Percentiles rank a stretch among this genome's conserved stretches.
These are phyloP conservation scores for Eubasilissa splendida DNA, from an alignment of 2,888 invertebrate species.

Conservation along the genomic window DNA sequence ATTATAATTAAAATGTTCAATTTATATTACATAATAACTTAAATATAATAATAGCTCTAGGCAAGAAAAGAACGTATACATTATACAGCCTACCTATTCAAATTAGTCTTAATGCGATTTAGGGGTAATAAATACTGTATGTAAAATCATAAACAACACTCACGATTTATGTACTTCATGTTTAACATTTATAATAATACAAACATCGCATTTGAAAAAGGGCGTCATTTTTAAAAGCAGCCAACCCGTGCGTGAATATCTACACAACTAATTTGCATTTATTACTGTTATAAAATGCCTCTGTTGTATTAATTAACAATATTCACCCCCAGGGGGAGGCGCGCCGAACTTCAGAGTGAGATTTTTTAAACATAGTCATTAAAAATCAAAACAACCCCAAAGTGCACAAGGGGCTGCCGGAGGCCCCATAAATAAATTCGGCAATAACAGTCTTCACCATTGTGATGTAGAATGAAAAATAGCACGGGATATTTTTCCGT, in stretches of 20 bases:
- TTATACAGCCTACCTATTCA: no score
- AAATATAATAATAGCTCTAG: no score
- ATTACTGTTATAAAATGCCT: conserved; percentile 19
- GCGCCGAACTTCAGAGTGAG: background rate
- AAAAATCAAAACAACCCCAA: conserved; percentile 27
- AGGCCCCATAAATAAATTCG: background rate
- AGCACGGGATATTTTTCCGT: background rate
- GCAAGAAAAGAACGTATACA: no score
- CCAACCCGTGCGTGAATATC: conserved; percentile 35
- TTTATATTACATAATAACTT: no score
- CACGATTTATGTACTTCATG: background rate
- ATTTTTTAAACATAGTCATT: conserved; percentile 31
- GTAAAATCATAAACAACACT: background rate
- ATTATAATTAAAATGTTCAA: no score
- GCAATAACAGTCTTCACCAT: conserved; percentile 24
- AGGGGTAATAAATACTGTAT: no score
- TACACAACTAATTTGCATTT: conserved; percentile 40
- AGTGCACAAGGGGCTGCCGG: background rate
- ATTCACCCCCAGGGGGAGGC: background rate
- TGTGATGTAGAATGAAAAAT: conserved; percentile 30
- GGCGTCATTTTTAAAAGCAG: conserved; percentile 8
- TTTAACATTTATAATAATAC: conserved; percentile 22
- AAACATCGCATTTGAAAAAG: background rate
- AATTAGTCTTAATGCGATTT: no score
- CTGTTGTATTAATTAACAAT: conserved; percentile 36